Evolutionary conservation across 2,888 invertebrate species (phyloP).

Genomic region (Subacronicta megacephala): DNA sequence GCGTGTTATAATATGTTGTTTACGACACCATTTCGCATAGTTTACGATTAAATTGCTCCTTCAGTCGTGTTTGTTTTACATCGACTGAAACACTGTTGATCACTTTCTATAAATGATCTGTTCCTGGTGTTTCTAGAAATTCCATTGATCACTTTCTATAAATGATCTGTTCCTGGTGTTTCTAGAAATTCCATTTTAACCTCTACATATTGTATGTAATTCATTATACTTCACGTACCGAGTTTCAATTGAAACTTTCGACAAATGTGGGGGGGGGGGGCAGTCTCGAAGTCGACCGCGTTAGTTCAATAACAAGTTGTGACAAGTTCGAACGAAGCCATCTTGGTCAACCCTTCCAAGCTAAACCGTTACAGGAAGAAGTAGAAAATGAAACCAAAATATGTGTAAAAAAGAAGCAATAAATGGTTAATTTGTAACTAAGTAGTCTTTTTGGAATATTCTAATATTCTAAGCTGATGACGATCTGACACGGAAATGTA

Average conservation of each 20-base stretch:
- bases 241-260: no score
- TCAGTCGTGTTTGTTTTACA: slow-evolving; percentile 25
- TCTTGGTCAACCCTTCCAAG: slow-evolving; percentile 22
- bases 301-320: slow-evolving; percentile 31
- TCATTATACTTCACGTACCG: no score
- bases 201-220: not conserved
- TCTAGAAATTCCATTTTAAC: not conserved
- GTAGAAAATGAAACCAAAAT: not conserved
- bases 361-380: slow-evolving; percentile 5
- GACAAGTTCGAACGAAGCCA: slow-evolving; percentile 37
- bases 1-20: slow-evolving; percentile 63
- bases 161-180: slow-evolving; percentile 3
- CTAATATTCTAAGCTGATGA: slow-evolving; percentile 24
- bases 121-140: not conserved
- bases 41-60: slow-evolving; percentile 54
- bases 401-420: not conserved
- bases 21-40: slow-evolving; percentile 61
- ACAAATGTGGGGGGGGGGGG: no score
- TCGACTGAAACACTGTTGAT: slow-evolving; percentile 10
- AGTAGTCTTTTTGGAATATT: no score
- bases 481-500: slow-evolving; percentile 40
- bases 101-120: slow-evolving; percentile 13
- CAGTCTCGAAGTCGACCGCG: slow-evolving; percentile 1
- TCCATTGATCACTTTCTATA: slow-evolving; percentile 1
- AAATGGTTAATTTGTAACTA: slow-evolving; percentile 4